Evolutionary conservation across 2,797 vertebrate genomes (phyloP).

Genomic region (Brachymystax lenok): DNA sequence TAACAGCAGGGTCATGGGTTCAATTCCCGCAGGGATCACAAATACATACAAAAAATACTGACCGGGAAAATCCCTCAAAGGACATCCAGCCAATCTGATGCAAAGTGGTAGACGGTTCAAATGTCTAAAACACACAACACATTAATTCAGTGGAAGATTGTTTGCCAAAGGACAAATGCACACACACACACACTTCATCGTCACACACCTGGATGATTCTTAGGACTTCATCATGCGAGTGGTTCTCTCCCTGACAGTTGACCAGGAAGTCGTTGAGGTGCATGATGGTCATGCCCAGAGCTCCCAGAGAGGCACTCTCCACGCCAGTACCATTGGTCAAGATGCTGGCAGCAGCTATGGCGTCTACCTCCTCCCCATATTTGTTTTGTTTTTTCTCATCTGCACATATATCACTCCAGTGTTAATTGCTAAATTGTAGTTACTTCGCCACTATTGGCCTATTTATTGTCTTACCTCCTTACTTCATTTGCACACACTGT

Average conservation of each 20-base stretch:
- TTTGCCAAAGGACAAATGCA: background rate
- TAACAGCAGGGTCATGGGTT: background rate
- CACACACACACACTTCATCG: background rate
- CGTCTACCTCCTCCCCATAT: slow-evolving; percentile 66
- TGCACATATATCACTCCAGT: no score
- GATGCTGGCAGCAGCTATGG: slow-evolving; percentile 96
- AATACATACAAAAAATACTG: background rate
- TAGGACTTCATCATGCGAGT: slow-evolving; percentile 93
- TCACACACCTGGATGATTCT: slow-evolving; percentile 90
- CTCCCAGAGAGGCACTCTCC: slow-evolving; percentile 89
- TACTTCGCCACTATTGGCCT: no score
- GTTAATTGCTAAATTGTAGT: no score
- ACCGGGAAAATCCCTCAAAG: slow-evolving; percentile 99
- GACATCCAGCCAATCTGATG: slow-evolving; percentile 96
- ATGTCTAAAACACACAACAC: slow-evolving; percentile 81
- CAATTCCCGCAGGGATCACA: background rate
- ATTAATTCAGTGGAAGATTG: background rate
- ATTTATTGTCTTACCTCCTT: no score
- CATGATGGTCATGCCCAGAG: slow-evolving; percentile 89
- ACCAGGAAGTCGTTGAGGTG: slow-evolving; percentile 96
- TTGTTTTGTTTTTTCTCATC: no score
- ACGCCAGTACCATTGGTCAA: slow-evolving; percentile 96
- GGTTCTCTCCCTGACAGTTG: slow-evolving; percentile 94
- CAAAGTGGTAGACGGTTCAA: slow-evolving; percentile 92
- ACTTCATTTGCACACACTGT: no score